Evolutionary conservation across 2,888 invertebrate genomes (phyloP), one percentile per base, ranked within the genome.

Genomic region (Cantharis lateralis): DNA sequence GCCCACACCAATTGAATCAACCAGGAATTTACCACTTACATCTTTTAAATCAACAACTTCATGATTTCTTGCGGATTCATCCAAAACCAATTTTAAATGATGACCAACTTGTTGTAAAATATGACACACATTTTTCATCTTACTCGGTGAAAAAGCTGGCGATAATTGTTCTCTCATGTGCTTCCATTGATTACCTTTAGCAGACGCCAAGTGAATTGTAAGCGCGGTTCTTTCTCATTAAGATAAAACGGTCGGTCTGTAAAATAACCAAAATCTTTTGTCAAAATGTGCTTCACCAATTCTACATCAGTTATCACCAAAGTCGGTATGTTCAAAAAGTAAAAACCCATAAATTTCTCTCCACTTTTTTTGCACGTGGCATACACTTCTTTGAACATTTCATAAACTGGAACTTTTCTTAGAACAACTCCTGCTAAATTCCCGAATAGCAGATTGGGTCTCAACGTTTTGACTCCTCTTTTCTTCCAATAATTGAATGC

Each of bases 81-180:
- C 80, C 11, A 86, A 68, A 32, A 84, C 80, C 1, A 76, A 69
- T 3, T 77, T 76, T 20, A 87, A 81, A 18, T 83, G 82, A 18
- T 82, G 68, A 1, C 86, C 85, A 62, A 86, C 88, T 18, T 87
- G 85, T 20, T 85, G 77, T 82, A 90, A 86, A 9, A 88, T 84
- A 0, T 86, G 85, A 18, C 89, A 87, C 89, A 90, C 89, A 70
- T 84, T 85, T 80, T 88, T 90, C 79, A 91, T 84, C 81, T 90
- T 90, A n/a, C 89, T 89, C 1, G 88, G 87, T 1, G 90, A 89
- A 80, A 91, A 88, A 0, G 89, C 89, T 0, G 91, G 90, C 0
- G 89, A 88, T 28, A 91, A 84, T 75, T 90, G 89, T 0, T 87
- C 82, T 15, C 91, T 85, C 10, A 90, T 82, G 61, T 86, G 87